Evolutionary conservation across 2,113 vertebrate genomes (phyloP).

Genomic region (Pteruthius melanotis): DNA sequence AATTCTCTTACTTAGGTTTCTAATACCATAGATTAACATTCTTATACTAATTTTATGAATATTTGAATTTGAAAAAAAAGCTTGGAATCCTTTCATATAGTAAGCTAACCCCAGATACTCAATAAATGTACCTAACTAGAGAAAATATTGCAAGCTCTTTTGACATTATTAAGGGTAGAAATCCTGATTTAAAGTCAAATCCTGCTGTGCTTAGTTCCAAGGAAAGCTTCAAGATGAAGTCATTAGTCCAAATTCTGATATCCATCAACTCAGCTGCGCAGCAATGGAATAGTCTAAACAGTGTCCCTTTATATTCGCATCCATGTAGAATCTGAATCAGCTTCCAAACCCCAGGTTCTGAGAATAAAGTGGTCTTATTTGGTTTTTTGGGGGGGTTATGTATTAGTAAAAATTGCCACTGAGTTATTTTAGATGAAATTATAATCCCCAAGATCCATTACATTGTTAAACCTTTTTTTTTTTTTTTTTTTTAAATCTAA

Average conservation of each 20-base stretch:
- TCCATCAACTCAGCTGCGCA: not conserved
- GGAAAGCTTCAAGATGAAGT: not conserved
- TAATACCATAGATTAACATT: not conserved
- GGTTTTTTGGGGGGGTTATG: accelerated
- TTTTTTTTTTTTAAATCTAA: not conserved
- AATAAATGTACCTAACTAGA: not conserved
- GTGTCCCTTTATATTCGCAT: not conserved
- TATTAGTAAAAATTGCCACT: not conserved
- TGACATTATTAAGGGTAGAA: not conserved
- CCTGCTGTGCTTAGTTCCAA: not conserved
- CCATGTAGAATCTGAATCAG: not conserved
- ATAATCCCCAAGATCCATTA: not conserved
- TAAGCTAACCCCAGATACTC: not conserved
- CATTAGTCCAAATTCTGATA: not conserved
- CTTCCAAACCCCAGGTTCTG: not conserved
- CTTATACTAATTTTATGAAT: not conserved
- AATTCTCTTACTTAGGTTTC: not conserved
- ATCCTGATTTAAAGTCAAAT: not conserved
- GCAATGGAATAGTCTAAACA: not conserved
- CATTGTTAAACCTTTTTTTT: not conserved
- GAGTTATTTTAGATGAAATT: not conserved
- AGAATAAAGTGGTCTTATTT: not conserved
- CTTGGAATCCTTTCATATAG: not conserved
- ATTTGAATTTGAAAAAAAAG: not conserved
- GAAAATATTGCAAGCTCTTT: not conserved